Conservation (phyloP, 2,888 invertebrate species). For the Stenolophus ochropezus region DNA sequence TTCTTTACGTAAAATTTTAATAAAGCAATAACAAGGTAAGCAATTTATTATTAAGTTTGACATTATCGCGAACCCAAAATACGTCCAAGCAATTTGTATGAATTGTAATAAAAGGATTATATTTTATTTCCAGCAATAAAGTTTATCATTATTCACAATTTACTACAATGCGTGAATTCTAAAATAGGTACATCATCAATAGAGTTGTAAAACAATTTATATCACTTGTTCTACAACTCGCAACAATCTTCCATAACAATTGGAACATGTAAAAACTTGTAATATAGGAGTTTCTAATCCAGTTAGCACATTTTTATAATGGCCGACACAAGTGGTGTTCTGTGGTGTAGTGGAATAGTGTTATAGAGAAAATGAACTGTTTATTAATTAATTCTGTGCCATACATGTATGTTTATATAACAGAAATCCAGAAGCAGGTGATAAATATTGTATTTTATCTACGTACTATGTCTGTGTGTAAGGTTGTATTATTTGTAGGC, state of each 20-base stretch:
- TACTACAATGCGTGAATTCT: slow-evolving; percentile 40
- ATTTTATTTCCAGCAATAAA: slow-evolving; percentile 15
- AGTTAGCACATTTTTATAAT: slow-evolving; percentile 25
- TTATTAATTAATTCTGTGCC: slow-evolving; percentile 51
- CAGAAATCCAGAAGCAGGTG: slow-evolving; percentile 29
- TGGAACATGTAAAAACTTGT: slow-evolving; percentile 28
- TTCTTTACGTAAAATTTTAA: background rate
- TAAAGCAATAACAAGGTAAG: slow-evolving; percentile 35
- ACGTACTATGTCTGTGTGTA: slow-evolving; percentile 32
- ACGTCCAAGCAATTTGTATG: slow-evolving; percentile 39
- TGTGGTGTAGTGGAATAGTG: slow-evolving; percentile 27
- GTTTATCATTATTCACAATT: slow-evolving; percentile 20
- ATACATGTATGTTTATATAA: slow-evolving; percentile 47
- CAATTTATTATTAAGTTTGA: slow-evolving; percentile 20
- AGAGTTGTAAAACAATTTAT: slow-evolving; percentile 31
- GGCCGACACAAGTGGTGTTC: slow-evolving; percentile 10
- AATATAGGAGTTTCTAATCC: slow-evolving; percentile 33
- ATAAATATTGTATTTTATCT: slow-evolving; percentile 47
- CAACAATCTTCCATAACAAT: slow-evolving; percentile 14
- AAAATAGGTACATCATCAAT: slow-evolving; percentile 42
- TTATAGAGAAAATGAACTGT: slow-evolving; percentile 25
- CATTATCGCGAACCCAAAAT: background rate
- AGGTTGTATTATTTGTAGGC: slow-evolving; percentile 49
- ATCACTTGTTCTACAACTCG: slow-evolving; percentile 32
- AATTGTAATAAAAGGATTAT: slow-evolving; percentile 38